Evolutionary conservation across 2,113 vertebrate genomes (phyloP).

Genomic region (Urocynchramus pylzowi): DNA sequence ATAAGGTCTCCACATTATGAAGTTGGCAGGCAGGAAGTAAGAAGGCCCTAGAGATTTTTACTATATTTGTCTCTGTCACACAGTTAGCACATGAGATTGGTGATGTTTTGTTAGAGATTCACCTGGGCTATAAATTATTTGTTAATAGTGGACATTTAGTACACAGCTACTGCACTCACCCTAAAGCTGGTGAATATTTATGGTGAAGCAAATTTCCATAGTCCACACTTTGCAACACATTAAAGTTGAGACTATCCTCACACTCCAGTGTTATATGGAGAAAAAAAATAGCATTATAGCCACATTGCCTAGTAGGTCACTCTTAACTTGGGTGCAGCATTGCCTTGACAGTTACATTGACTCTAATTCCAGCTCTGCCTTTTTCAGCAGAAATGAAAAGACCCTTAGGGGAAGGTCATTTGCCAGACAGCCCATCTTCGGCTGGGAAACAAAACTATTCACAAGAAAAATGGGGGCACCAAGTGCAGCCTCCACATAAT

Average conservation of each 20-base stretch:
- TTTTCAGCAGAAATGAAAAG: background rate
- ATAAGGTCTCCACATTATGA: constrained; percentile 25
- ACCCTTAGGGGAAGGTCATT: background rate
- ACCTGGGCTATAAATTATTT: background rate
- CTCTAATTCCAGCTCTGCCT: background rate
- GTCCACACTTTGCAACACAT: background rate
- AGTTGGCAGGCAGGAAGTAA: constrained; percentile 31
- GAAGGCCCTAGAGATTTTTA: constrained; percentile 3
- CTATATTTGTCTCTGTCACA: constrained; percentile 28
- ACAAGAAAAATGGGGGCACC: background rate
- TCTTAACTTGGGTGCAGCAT: background rate
- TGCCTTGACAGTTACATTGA: background rate
- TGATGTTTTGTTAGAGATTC: background rate
- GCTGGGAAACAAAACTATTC: background rate
- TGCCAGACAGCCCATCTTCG: background rate
- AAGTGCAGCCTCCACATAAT: background rate
- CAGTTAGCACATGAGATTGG: background rate
- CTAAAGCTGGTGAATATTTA: background rate
- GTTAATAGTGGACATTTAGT: background rate
- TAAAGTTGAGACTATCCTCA: background rate
- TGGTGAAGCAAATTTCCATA: background rate
- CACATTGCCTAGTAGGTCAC: background rate
- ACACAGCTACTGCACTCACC: background rate
- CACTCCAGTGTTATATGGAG: background rate
- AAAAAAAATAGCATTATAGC: background rate